phyloP scores from a whole-genome alignment of 2,113 vertebrate genomes.

The Pterocles burchelli region DNA sequence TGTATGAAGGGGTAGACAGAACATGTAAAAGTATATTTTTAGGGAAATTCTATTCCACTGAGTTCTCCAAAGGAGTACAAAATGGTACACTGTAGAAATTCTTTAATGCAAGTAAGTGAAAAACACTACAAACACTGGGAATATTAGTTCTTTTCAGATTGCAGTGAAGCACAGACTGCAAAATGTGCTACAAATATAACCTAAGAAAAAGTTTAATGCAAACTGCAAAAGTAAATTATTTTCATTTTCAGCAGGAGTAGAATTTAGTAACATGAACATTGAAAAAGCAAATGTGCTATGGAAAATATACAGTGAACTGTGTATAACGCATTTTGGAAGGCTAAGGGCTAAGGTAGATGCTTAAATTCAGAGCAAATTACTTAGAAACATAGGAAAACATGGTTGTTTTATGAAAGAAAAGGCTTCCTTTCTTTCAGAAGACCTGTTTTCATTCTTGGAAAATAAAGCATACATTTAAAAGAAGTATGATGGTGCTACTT shows the following conservation, averaged over 20 bases:
- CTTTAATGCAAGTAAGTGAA: background rate
- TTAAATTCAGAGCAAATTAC: background rate
- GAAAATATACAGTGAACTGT: background rate
- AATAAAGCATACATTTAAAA: background rate
- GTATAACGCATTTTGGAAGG: background rate
- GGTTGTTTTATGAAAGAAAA: background rate
- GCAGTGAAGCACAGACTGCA: background rate
- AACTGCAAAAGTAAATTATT: background rate
- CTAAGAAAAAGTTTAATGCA: background rate
- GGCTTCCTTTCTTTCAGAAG: background rate
- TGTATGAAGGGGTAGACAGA: background rate
- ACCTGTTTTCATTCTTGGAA: background rate
- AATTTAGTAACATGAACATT: background rate
- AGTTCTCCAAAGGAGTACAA: background rate
- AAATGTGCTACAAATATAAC: background rate
- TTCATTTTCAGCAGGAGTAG: background rate
- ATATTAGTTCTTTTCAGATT: background rate
- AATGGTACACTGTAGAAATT: background rate
- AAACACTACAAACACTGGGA: background rate
- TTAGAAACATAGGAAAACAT: background rate
- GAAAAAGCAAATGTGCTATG: background rate
- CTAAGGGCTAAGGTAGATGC: background rate
- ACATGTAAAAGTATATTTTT: background rate
- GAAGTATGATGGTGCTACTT: background rate
- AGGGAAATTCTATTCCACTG: background rate